Percentiles rank a stretch among this genome's conserved stretches.
Evolutionary conservation across 2,888 invertebrate genomes (phyloP).

Genomic region (Eilema griseolum): DNA sequence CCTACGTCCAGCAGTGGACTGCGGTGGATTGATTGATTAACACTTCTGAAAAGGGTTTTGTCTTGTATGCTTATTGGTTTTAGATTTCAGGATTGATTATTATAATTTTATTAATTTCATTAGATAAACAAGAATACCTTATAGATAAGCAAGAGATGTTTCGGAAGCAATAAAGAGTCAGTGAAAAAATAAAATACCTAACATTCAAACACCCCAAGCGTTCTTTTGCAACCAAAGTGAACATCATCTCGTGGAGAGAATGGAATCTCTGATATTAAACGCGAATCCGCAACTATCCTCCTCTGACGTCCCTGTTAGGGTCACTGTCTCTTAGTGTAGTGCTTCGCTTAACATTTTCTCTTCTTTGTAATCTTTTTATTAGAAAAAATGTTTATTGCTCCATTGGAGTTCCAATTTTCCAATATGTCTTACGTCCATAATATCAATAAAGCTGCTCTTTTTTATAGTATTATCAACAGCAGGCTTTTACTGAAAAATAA

Average conservation of each 20-base stretch:
- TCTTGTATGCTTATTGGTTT: too few species aligned
- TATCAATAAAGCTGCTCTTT: too few species aligned
- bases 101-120: too few species aligned
- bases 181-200: slow-evolving; percentile 29
- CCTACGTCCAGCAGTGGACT: too few species aligned
- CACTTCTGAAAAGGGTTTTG: too few species aligned
- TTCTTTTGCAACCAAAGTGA: slow-evolving; percentile 42
- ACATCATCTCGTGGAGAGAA: slow-evolving; percentile 37
- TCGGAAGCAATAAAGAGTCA: slow-evolving; percentile 16
- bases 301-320: slow-evolving; percentile 35
- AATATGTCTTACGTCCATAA: background rate
- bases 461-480: background rate
- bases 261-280: slow-evolving; percentile 53
- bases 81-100: background rate
- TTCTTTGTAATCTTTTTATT: slow-evolving; percentile 60
- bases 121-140: too few species aligned
- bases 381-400: slow-evolving; percentile 45
- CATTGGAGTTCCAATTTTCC: background rate
- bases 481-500: background rate
- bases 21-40: too few species aligned
- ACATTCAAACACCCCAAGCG: slow-evolving; percentile 27
- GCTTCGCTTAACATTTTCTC: slow-evolving; percentile 58
- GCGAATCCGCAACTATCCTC: slow-evolving; percentile 41
- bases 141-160: background rate
- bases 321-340: slow-evolving; percentile 24